Conservation (phyloP, 2,113 vertebrate genomes). For the Scomber colias region DNA sequence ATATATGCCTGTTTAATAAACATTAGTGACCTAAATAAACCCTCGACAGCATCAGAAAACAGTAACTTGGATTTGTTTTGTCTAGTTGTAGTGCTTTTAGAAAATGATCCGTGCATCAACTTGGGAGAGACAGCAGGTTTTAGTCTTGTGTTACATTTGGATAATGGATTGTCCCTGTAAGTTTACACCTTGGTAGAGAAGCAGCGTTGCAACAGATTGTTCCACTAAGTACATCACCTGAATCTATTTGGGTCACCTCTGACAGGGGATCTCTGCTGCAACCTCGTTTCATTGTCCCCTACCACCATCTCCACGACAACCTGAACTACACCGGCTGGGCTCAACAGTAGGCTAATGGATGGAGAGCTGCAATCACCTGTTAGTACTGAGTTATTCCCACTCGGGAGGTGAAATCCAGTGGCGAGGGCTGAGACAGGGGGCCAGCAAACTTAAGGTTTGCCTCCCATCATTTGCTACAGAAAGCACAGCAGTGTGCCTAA, state of each 20-base stretch:
- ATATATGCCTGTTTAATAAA: neutral
- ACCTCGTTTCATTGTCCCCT: conserved; percentile 30
- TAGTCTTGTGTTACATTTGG: conserved; percentile 33
- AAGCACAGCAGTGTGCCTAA: conserved; percentile 46
- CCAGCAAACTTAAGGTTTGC: conserved; percentile 38
- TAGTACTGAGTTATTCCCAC: conserved; percentile 32
- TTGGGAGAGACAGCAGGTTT: conserved; percentile 20
- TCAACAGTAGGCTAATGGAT: conserved; percentile 31
- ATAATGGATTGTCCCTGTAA: conserved; percentile 45
- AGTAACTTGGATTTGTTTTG: conserved; percentile 8
- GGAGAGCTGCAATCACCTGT: conserved; percentile 32
- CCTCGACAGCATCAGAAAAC: conserved; percentile 3
- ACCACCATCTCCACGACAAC: neutral
- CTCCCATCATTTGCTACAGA: conserved; percentile 46
- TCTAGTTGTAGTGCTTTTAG: conserved; percentile 6
- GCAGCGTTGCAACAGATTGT: conserved; percentile 21
- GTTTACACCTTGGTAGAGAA: conserved; percentile 43
- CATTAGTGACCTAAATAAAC: neutral
- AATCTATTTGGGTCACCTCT: conserved; percentile 63
- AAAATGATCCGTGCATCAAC: conserved; percentile 28
- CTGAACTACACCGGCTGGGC: conserved; percentile 28
- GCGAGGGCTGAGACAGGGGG: conserved; percentile 30
- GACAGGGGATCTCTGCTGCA: conserved; percentile 36
- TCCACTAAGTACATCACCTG: conserved; percentile 47
- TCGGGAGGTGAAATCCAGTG: conserved; percentile 29